Base-by-base conservation (phyloP, 2,888 invertebrate species). In the Pemphredon lugubris region DNA sequence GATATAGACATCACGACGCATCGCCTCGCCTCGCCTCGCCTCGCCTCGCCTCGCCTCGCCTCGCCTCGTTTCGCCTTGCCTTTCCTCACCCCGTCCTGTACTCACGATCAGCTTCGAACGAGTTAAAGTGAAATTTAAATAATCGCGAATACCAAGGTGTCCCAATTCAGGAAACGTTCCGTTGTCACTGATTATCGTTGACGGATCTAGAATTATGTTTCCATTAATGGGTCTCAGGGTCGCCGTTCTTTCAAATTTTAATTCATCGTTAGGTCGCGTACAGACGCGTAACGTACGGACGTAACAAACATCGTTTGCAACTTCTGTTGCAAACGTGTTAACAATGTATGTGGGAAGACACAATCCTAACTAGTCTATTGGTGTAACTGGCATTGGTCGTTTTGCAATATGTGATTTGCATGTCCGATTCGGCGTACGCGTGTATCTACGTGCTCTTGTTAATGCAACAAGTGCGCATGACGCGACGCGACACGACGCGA, bases 91-190 rank as follows among this genome's bases (percentile, higher is more conserved):
- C 26, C 42, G 20, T 32, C 44, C 39, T 42, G 63, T 50, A 64
- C n/a, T n/a, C n/a, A n/a, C n/a, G n/a, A 40, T 68, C 45, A 37
- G 11, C 18, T 37, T 23, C 13, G 23, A n/a, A n/a, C n/a, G n/a
- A n/a, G 23, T 26, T 50, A 18, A 64, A 48, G 64, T 63, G 63
- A 59, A 63, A 65, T 59, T 72, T 76, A 65, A 75, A 75, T 65
- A 61, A 59, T 60, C 53, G 21, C 20, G 44, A 60, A 54, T 14
- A 45, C 40, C 47, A n/a, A 1, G 9, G 21, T 23, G 20, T n/a
- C 42, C 34, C 32, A 5, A 1, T 20, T 23, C 21, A 18, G 23
- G 42, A 48, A 18, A 63, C 5, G 2, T 23, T n/a, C 11, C 9
- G 11, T 6, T 21, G n/a, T 11, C 11, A 5, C 40, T 18, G 32